phyloP scores from a whole-genome alignment of 1,140 invertebrate genomes.

The Tachypleus tridentatus region DNA sequence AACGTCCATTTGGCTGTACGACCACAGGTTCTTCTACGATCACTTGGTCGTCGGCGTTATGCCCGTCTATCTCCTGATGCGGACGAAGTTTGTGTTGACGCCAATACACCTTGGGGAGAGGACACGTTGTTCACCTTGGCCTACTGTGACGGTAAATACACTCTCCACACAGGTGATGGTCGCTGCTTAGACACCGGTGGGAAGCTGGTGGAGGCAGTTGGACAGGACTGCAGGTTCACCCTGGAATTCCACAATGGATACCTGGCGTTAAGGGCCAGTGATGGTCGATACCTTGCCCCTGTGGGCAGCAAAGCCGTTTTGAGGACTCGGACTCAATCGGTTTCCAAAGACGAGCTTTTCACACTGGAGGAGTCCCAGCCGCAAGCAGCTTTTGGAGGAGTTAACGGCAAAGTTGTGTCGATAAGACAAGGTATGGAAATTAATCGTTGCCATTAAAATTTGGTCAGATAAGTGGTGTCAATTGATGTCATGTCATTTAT shows the following conservation, averaged over 20 bases:
- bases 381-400: slow-evolving; percentile 48
- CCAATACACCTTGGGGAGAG: slow-evolving; percentile 94
- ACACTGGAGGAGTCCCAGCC: slow-evolving; percentile 90
- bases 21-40: slow-evolving; percentile 71
- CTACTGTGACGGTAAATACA: slow-evolving; percentile 85
- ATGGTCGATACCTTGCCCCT: slow-evolving; percentile 81
- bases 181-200: slow-evolving; percentile 65
- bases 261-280: slow-evolving; percentile 56
- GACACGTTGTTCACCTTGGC: slow-evolving; percentile 93
- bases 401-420: slow-evolving; percentile 90
- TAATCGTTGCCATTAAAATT: not conserved
- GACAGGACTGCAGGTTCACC: slow-evolving; percentile 70
- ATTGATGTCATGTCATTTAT: too few relatives aligned
- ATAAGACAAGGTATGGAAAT: slow-evolving; percentile 78
- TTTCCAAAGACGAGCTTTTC: slow-evolving; percentile 93
- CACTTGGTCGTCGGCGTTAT: slow-evolving; percentile 85
- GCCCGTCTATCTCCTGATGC: slow-evolving; percentile 77
- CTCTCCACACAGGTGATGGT: slow-evolving; percentile 93
- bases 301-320: slow-evolving; percentile 90
- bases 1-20: slow-evolving; percentile 73
- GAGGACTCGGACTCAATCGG: slow-evolving; percentile 82
- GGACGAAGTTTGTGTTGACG: slow-evolving; percentile 76
- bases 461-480: too few relatives aligned
- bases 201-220: slow-evolving; percentile 7
- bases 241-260: slow-evolving; percentile 87